phyloP scores from a whole-genome alignment of 1,140 invertebrate species.

The Eurosta solidaginis region DNA sequence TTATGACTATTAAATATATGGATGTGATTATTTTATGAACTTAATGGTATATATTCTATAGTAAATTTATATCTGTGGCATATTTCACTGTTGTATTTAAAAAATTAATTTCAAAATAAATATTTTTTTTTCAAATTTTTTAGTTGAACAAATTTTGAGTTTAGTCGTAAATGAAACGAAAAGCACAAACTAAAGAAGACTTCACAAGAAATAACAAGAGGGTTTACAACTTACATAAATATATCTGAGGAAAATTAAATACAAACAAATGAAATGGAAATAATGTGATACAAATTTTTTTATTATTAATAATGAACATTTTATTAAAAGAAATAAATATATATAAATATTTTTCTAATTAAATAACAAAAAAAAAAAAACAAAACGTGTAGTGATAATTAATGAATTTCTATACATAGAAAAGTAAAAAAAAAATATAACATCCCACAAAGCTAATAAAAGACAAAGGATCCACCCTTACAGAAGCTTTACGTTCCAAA shows the following conservation, averaged over 20 bases:
- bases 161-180: neutral
- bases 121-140: neutral
- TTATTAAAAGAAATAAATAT: too few species aligned
- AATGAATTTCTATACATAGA: neutral
- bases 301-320: too few species aligned
- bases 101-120: neutral
- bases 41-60: neutral
- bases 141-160: constrained; percentile 22
- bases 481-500: neutral
- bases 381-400: constrained; percentile 26
- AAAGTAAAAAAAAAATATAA: neutral
- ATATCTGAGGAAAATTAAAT: too few species aligned
- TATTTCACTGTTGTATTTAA: neutral
- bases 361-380: neutral
- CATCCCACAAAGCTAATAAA: constrained; percentile 8
- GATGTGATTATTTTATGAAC: neutral
- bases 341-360: neutral
- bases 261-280: too few species aligned
- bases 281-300: too few species aligned
- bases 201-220: neutral
- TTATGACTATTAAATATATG: neutral
- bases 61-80: neutral
- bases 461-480: neutral
- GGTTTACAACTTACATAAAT: too few species aligned
- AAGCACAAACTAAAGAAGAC: neutral